These are phyloP conservation scores for Altica lythri DNA, from an alignment of 2,888 invertebrate species.

Conservation along the genomic window DNA sequence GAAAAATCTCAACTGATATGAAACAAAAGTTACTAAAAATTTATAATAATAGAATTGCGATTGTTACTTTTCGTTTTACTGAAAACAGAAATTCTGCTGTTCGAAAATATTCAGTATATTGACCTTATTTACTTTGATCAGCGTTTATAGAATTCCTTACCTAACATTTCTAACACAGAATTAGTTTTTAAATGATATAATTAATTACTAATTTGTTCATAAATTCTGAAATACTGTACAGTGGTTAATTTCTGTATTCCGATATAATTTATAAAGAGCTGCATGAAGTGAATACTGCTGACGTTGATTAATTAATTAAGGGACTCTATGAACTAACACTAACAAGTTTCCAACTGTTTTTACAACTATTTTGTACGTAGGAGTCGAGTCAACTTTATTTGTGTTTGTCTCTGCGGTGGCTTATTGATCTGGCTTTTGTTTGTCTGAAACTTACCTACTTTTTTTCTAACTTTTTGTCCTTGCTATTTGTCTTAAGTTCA, in stretches of 20 bases:
- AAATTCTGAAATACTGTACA: background rate
- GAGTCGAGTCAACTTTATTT: conserved; percentile 17
- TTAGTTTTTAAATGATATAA: too few species aligned
- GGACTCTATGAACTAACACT: conserved; percentile 25
- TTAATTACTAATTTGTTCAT: too few species aligned
- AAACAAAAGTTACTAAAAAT: background rate
- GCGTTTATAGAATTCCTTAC: too few species aligned
- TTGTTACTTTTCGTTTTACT: background rate
- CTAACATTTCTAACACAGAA: too few species aligned
- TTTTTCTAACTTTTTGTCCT: conserved; percentile 19
- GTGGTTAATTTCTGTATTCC: conserved; percentile 26
- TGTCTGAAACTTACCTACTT: conserved; percentile 10
- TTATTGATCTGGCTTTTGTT: conserved; percentile 26
- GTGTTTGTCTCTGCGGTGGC: conserved; percentile 21
- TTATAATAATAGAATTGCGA: background rate
- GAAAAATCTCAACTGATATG: background rate
- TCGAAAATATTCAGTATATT: background rate
- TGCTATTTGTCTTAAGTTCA: conserved; percentile 21
- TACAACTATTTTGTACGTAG: conserved; percentile 20
- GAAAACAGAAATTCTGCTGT: background rate
- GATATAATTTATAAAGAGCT: conserved; percentile 27
- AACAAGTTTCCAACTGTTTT: conserved; percentile 30
- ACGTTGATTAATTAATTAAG: conserved; percentile 32
- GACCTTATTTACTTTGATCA: too few species aligned
- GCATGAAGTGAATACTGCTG: conserved; percentile 27